These are phyloP conservation scores for Melanerpes formicivorus DNA, from an alignment of 2,113 vertebrate species.

Conservation along the genomic window DNA sequence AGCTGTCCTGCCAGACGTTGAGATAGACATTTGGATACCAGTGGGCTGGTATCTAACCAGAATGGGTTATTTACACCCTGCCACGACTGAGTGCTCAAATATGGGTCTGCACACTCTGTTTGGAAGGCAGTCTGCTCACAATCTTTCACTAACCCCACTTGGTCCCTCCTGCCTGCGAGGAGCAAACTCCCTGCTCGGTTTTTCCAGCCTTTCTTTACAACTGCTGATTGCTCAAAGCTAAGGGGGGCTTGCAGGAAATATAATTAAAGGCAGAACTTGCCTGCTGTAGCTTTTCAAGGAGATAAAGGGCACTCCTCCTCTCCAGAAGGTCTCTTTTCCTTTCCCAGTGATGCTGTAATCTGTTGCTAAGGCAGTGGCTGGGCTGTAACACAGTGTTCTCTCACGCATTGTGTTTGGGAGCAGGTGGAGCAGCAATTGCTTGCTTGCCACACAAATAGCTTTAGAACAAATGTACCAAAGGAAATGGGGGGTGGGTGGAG, in stretches of 20 bases:
- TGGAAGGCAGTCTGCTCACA: not conserved
- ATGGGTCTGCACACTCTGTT: not conserved
- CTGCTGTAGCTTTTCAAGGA: constrained; percentile 34
- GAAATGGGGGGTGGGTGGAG: constrained; percentile 50
- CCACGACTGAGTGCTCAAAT: not conserved
- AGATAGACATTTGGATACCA: not conserved
- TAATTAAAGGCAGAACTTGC: constrained; percentile 39
- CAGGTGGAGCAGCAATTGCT: constrained; percentile 70
- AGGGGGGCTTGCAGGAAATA: not conserved
- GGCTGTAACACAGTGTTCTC: constrained; percentile 67
- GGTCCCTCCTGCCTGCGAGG: not conserved
- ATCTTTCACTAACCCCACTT: not conserved
- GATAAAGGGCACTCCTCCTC: constrained; percentile 54
- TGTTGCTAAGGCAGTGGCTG: constrained; percentile 76
- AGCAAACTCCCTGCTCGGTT: not conserved
- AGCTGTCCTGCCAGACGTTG: not conserved
- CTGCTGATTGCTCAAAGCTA: not conserved
- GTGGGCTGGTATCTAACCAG: not conserved
- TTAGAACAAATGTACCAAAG: constrained; percentile 58
- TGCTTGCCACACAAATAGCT: constrained; percentile 68
- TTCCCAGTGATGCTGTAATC: constrained; percentile 61
- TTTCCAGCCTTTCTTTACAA: not conserved
- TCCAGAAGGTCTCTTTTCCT: constrained; percentile 65
- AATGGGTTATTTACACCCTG: not conserved
- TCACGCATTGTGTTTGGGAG: constrained; percentile 69